Percentiles rank a stretch among this genome's conserved stretches.
These are phyloP conservation scores for Dendrocincla fuliginosa DNA, from an alignment of 2,797 vertebrate genomes.

Conservation along the genomic window DNA sequence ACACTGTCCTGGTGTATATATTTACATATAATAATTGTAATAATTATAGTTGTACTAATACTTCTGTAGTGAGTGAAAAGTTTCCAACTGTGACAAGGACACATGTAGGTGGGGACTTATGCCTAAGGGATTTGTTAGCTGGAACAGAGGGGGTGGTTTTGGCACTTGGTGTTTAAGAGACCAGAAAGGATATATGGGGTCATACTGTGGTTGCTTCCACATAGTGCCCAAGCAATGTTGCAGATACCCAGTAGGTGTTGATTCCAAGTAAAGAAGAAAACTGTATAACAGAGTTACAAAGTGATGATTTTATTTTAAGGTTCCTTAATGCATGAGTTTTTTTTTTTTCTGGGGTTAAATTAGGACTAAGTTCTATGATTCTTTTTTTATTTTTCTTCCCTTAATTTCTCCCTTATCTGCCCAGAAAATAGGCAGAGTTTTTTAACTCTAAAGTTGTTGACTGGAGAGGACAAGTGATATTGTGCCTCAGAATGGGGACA, in stretches of 20 bases:
- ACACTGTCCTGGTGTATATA: too few relatives aligned
- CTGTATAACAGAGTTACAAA: background rate
- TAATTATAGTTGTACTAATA: background rate
- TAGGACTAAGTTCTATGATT: background rate
- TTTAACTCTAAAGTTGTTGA: background rate
- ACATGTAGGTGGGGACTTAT: background rate
- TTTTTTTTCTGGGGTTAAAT: background rate
- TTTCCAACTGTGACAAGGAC: background rate
- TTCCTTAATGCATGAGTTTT: background rate
- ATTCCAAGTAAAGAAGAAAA: background rate
- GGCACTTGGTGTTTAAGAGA: background rate
- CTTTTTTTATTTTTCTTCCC: background rate
- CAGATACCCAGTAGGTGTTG: background rate
- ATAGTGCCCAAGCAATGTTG: background rate
- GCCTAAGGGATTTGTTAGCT: background rate
- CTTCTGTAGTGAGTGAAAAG: background rate
- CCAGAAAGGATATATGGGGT: background rate
- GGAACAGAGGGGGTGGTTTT: background rate
- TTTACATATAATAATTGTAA: too few relatives aligned
- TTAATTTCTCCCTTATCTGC: background rate
- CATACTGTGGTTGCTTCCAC: rapidly evolving
- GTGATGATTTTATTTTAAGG: background rate
- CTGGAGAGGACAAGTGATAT: background rate
- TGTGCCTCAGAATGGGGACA: background rate
- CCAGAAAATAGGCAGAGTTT: background rate